Conservation (phyloP, 2,113 vertebrate genomes). For the Natator depressus region DNA sequence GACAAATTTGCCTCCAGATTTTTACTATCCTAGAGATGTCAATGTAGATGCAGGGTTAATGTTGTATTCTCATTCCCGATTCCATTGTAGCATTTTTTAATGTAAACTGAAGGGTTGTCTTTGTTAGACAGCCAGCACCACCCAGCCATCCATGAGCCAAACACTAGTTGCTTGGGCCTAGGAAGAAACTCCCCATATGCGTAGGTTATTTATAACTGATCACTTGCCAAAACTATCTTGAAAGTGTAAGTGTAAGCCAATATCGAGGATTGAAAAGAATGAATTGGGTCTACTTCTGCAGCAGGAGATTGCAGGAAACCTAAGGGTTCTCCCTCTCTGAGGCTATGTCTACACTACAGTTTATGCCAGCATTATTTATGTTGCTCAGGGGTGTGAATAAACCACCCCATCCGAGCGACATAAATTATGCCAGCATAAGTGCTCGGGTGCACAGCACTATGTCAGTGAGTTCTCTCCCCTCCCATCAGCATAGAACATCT, state of each 20-base stretch:
- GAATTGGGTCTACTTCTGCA: not conserved
- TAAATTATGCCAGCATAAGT: too few species aligned
- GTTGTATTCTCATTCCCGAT: conserved; percentile 66
- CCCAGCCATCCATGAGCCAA: conserved; percentile 64
- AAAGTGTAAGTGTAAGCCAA: conserved; percentile 57
- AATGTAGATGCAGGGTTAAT: conserved; percentile 41
- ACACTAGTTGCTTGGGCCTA: conserved; percentile 52
- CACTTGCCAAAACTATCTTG: conserved; percentile 62
- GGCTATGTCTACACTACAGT: too few species aligned
- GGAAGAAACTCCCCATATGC: conserved; percentile 67
- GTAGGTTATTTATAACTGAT: conserved; percentile 62
- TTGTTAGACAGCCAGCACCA: conserved; percentile 60
- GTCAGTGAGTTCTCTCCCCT: too few species aligned
- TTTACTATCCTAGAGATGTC: conserved; percentile 21
- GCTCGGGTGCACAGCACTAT: too few species aligned
- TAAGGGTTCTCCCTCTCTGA: not conserved
- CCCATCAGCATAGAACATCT: too few species aligned
- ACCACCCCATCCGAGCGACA: too few species aligned
- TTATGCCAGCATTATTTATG: too few species aligned
- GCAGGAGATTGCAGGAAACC: not conserved
- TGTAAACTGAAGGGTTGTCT: conserved; percentile 52
- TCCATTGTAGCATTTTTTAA: conserved; percentile 60
- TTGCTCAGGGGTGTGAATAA: too few species aligned
- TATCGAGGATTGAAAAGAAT: conserved; percentile 24
- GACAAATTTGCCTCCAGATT: not conserved